Percentiles rank a stretch among this genome's conserved stretches.
Evolutionary conservation across 2,888 invertebrate species (phyloP).

Genomic region (Theretra japonica): DNA sequence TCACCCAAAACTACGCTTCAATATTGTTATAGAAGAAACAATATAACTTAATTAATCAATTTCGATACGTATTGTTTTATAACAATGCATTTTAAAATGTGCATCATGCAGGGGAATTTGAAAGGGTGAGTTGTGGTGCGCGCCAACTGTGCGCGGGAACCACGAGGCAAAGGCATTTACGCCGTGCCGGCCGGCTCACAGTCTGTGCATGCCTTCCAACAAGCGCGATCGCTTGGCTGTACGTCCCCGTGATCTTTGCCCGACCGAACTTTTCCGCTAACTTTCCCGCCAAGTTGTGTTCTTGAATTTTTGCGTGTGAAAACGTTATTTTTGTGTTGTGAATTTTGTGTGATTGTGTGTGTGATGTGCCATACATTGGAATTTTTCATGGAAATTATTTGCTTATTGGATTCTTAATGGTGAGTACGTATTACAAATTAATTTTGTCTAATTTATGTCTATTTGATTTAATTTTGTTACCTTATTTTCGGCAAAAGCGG

Average conservation of each 20-base stretch:
- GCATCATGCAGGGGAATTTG: slow-evolving; percentile 39
- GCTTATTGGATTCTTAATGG: slow-evolving; percentile 41
- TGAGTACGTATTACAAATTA: slow-evolving; percentile 37
- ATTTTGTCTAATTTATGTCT: slow-evolving; percentile 26
- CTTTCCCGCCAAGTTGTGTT: slow-evolving; percentile 71
- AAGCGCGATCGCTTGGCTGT: slow-evolving; percentile 57
- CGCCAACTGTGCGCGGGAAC: slow-evolving; percentile 72
- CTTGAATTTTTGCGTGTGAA: slow-evolving; percentile 53
- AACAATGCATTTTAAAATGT: slow-evolving; percentile 36
- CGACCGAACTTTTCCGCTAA: slow-evolving; percentile 75
- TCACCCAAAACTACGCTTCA: not conserved
- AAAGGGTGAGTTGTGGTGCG: slow-evolving; percentile 71
- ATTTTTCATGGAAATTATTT: slow-evolving; percentile 53
- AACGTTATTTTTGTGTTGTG: slow-evolving; percentile 55
- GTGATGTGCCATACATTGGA: slow-evolving; percentile 55
- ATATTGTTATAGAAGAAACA: slow-evolving; percentile 8
- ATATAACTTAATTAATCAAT: slow-evolving; percentile 24
- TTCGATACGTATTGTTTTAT: slow-evolving; percentile 27
- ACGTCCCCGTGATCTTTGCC: slow-evolving; percentile 42
- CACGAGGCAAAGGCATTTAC: slow-evolving; percentile 47
- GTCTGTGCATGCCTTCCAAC: slow-evolving; percentile 61
- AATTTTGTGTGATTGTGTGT: slow-evolving; percentile 41
- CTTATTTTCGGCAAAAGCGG: not conserved
- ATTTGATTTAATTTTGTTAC: too few relatives aligned
- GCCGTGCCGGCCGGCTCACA: slow-evolving; percentile 67